phyloP scores from a whole-genome alignment of 2,113 vertebrate genomes.

The Mirza zaza region DNA sequence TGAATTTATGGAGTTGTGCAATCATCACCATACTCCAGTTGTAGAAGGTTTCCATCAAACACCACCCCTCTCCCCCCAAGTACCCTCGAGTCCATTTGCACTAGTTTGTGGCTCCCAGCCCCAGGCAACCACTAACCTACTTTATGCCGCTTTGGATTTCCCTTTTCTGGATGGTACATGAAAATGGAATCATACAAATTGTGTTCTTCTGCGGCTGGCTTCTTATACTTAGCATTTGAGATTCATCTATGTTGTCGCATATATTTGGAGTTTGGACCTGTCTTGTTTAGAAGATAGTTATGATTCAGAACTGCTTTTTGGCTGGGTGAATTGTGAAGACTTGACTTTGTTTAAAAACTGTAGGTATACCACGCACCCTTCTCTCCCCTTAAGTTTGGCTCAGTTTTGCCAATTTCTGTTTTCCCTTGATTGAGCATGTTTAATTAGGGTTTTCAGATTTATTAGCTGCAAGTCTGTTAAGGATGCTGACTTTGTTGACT shows the following conservation, averaged over 20 bases:
- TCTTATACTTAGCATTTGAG: neutral
- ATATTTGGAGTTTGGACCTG: neutral
- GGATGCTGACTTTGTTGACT: neutral
- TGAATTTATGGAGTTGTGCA: neutral
- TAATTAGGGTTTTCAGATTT: neutral
- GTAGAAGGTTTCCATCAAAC: neutral
- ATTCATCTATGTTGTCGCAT: neutral
- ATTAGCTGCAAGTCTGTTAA: neutral
- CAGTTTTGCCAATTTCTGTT: neutral
- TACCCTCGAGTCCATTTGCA: fast-evolving
- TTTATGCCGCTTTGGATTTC: neutral
- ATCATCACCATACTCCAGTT: fast-evolving
- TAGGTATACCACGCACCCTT: neutral
- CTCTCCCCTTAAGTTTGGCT: neutral
- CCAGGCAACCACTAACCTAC: neutral
- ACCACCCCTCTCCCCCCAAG: neutral
- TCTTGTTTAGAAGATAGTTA: neutral
- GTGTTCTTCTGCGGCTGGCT: neutral
- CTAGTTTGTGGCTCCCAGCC: neutral
- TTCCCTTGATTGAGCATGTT: neutral
- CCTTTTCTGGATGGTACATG: neutral
- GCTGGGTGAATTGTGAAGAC: neutral
- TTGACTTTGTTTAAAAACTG: neutral
- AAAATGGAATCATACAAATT: fast-evolving
- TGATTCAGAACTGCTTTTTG: neutral